Evolutionary conservation across 2,888 invertebrate genomes (phyloP).

Genomic region (Nephrotoma appendiculata): DNA sequence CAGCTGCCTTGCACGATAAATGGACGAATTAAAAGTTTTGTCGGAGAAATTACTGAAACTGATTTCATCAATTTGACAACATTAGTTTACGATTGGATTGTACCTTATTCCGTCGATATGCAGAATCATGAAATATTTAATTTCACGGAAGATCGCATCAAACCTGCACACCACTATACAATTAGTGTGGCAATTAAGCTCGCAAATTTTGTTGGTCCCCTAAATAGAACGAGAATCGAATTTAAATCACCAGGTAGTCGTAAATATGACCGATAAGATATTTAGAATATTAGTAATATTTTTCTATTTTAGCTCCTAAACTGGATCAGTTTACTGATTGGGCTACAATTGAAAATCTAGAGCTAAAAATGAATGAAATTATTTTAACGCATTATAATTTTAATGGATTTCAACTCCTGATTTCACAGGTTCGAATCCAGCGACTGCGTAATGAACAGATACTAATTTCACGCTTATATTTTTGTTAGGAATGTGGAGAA

Average conservation of each 20-base stretch:
- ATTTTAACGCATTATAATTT: too few species aligned
- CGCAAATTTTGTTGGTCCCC: background rate
- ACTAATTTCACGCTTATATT: background rate
- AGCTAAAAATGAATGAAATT: background rate
- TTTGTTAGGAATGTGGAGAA: background rate
- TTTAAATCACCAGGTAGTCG: conserved; percentile 27
- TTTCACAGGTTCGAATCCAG: background rate
- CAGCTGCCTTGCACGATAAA: background rate
- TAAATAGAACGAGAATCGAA: background rate
- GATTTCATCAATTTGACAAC: conserved; percentile 15
- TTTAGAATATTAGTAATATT: background rate
- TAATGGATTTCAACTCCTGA: background rate
- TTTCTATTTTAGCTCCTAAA: background rate
- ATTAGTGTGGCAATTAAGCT: background rate
- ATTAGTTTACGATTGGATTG: conserved; percentile 10
- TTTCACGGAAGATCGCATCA: background rate
- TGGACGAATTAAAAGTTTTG: background rate
- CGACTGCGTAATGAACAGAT: background rate
- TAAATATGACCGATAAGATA: conserved; percentile 9
- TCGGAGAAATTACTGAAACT: background rate
- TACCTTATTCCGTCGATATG: background rate
- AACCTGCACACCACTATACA: background rate
- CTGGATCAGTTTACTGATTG: background rate
- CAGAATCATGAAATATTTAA: background rate
- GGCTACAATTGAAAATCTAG: background rate